Evolutionary conservation across 1,140 invertebrate species (phyloP), one percentile per base, ranked within the genome.

Genomic region (Drosophila bifasciata): DNA sequence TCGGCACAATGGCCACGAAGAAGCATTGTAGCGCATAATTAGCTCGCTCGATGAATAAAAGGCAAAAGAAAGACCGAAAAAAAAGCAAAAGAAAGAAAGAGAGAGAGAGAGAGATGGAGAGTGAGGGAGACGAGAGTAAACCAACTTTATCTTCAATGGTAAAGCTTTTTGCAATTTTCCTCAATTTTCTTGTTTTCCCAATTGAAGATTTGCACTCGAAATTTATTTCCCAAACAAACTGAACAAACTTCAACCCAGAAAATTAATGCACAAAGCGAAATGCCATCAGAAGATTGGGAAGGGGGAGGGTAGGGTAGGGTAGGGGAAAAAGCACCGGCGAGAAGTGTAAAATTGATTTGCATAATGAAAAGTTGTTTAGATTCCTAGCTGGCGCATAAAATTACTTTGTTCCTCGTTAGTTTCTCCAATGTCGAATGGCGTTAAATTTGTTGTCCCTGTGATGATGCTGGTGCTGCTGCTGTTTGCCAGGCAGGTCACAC

Each of bases 1-100:
- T 68, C 68, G 28, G 50, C 78, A 81, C 79, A 83, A 83, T 73
- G 59, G 79, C 74, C 79, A 60, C 58, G 49, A 59, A 77, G 79
- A 81, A 74, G 79, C 79, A 83, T 75, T 84, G 75, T 78, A 84
- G 79, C 79, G 79, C 79, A 83, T 83, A 83, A 83, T 83, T 84
- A 83, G 79, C 79, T 83, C 59, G 79, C 79, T 83, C 59, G 74
- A 77, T 78, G 79, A 78, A 84, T 83, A 77, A 81, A 84, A 58
- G 48, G 5, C 21, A 49, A 51, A 51, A 44, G 32, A 44, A 43
- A 36, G 40, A 6, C 8, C 21, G 17, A 17, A 46, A 44, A 44
- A 46, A 45, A 48, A 19, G 21, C 41, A 5, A 44, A 32, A 50
- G 40, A 19, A 0, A 3, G 51, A 21, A 11, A 16, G 28, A 45